A percentile compares a stretch with the other conserved stretches of the same genome.
phyloP scores from a whole-genome alignment of 2,888 invertebrate species.

The Poecilus cupreus region DNA sequence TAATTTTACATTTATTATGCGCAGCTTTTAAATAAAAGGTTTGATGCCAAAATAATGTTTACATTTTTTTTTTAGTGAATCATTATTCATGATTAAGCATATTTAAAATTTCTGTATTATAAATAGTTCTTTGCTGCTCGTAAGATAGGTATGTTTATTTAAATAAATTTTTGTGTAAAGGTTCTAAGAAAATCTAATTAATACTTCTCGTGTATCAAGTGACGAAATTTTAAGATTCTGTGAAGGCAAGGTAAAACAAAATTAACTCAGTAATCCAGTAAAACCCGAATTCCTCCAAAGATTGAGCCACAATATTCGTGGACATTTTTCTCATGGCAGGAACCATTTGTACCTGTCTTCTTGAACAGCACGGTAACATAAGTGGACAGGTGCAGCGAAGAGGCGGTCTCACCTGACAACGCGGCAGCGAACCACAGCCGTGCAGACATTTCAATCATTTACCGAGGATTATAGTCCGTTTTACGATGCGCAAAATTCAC shows the following conservation, averaged over 20 bases:
- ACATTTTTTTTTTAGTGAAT: neutral
- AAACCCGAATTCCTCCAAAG: neutral
- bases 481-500: too few relatives aligned
- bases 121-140: too few relatives aligned
- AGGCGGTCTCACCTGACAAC: constrained; percentile 8
- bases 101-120: too few relatives aligned
- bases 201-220: too few relatives aligned
- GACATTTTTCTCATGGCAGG: neutral
- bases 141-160: too few relatives aligned
- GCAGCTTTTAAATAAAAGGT: neutral
- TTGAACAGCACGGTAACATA: neutral
- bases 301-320: neutral
- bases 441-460: neutral
- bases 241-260: neutral
- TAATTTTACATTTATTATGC: too few relatives aligned
- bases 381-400: neutral
- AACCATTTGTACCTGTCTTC: neutral
- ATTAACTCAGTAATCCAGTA: neutral
- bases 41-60: neutral
- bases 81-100: too few relatives aligned
- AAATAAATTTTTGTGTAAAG: too few relatives aligned
- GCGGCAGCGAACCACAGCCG: neutral
- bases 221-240: neutral
- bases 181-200: too few relatives aligned
- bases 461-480: neutral